A percentile compares a stretch with the other conserved stretches of the same genome.
These are phyloP conservation scores for Dinomys branickii DNA, from an alignment of 2,113 vertebrate species.

Conservation along the genomic window DNA sequence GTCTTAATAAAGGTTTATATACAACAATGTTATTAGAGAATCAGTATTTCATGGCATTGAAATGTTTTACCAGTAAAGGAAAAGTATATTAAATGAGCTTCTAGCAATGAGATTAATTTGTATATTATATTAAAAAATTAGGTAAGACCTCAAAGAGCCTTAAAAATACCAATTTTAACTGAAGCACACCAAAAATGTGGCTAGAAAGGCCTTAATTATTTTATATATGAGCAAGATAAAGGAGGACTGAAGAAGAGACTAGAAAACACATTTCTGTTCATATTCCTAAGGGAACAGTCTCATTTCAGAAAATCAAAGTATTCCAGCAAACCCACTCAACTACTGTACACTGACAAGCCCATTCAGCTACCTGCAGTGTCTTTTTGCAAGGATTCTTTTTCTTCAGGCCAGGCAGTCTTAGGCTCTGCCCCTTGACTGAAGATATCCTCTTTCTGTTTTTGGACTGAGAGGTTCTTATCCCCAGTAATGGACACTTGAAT, in stretches of 20 bases:
- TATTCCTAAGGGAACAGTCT: background rate
- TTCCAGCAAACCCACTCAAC: background rate
- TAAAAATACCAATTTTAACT: slow-evolving; percentile 37
- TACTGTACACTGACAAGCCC: slow-evolving; percentile 63
- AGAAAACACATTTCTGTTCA: slow-evolving; percentile 13
- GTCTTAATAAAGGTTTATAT: background rate
- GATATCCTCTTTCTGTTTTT: slow-evolving; percentile 82
- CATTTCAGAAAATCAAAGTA: slow-evolving; percentile 34
- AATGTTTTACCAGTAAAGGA: background rate
- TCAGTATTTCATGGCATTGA: background rate
- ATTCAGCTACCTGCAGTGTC: slow-evolving; percentile 74
- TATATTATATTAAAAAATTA: slow-evolving; percentile 41
- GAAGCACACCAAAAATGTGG: slow-evolving; percentile 4
- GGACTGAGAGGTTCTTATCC: slow-evolving; percentile 62
- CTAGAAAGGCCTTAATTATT: background rate
- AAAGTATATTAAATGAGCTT: slow-evolving; percentile 15
- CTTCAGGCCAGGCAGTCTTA: slow-evolving; percentile 59
- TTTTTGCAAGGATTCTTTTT: background rate
- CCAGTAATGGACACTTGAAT: slow-evolving; percentile 72
- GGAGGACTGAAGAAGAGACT: background rate
- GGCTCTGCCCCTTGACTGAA: slow-evolving; percentile 82
- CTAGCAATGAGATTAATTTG: slow-evolving; percentile 47
- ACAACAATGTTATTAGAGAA: background rate
- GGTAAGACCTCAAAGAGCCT: slow-evolving; percentile 17
- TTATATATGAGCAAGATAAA: background rate